Evolutionary conservation across 2,113 vertebrate genomes (phyloP).

Genomic region (Neogale vison): DNA sequence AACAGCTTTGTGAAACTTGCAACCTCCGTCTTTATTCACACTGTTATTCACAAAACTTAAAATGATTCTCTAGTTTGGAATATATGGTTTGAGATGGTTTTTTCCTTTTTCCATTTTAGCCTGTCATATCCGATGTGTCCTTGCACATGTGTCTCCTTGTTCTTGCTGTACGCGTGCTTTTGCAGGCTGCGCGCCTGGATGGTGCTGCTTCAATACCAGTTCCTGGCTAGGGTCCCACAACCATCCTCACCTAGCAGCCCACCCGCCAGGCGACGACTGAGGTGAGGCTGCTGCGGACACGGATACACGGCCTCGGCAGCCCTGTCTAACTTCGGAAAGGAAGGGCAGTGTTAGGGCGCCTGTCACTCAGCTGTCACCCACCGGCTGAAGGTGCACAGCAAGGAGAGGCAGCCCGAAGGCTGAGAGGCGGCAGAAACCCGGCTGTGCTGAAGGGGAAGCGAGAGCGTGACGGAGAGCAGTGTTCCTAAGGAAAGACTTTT

Average conservation of each 20-base stretch:
- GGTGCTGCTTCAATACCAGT: constrained; percentile 63
- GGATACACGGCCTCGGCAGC: background rate
- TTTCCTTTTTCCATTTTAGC: background rate
- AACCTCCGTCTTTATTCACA: constrained; percentile 12
- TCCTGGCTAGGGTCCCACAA: constrained; percentile 71
- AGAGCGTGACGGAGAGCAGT: background rate
- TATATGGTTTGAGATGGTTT: background rate
- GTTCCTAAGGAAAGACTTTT: background rate
- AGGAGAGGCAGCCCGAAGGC: background rate
- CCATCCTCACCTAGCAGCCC: constrained; percentile 32
- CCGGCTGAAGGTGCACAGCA: background rate
- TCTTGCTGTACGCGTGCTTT: background rate
- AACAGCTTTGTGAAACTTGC: background rate
- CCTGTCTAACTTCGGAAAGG: constrained; percentile 59
- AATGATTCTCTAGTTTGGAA: background rate
- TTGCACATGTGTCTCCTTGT: background rate
- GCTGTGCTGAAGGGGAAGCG: background rate
- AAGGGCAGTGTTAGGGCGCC: constrained; percentile 61
- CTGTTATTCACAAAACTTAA: background rate
- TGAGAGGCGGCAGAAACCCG: background rate
- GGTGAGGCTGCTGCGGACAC: constrained; percentile 53
- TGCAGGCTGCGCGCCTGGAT: background rate
- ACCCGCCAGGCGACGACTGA: constrained; percentile 50
- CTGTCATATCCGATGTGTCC: background rate
- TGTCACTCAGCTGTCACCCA: constrained; percentile 72